A percentile compares a stretch with the other conserved stretches of the same genome.
phyloP scores from a whole-genome alignment of 2,888 invertebrate species.

The Nephrotoma appendiculata region DNA sequence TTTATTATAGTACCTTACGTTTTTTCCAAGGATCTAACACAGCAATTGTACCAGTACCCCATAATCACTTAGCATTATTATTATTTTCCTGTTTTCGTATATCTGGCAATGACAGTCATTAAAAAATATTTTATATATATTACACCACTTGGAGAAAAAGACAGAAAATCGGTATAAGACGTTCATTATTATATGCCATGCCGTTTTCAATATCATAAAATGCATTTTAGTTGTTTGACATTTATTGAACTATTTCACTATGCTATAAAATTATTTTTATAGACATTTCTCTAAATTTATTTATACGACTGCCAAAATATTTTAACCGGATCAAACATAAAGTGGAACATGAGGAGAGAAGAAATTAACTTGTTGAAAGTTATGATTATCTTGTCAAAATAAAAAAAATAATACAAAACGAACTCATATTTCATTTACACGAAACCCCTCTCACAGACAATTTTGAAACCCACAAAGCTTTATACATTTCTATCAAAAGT shows the following conservation, averaged over 20 bases:
- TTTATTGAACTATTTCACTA: background rate
- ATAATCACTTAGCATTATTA: background rate
- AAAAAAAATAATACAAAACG: background rate
- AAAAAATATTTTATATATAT: background rate
- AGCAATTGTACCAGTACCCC: background rate
- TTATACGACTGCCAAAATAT: background rate
- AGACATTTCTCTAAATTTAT: background rate
- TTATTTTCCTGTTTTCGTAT: background rate
- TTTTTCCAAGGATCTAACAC: background rate
- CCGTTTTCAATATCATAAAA: background rate
- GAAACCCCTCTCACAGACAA: background rate
- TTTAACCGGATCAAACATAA: background rate
- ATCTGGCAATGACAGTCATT: background rate
- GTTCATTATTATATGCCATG: background rate
- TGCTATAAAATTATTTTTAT: background rate
- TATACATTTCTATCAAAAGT: background rate
- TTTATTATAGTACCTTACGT: background rate
- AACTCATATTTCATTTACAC: background rate
- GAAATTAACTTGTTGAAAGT: background rate
- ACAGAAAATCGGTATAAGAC: background rate
- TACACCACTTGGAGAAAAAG: background rate
- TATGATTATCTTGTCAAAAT: background rate
- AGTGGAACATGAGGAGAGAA: background rate
- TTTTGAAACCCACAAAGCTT: background rate
- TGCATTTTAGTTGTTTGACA: background rate